Conservation (phyloP, 2,888 invertebrate species). For the Rhogogaster chlorosoma region DNA sequence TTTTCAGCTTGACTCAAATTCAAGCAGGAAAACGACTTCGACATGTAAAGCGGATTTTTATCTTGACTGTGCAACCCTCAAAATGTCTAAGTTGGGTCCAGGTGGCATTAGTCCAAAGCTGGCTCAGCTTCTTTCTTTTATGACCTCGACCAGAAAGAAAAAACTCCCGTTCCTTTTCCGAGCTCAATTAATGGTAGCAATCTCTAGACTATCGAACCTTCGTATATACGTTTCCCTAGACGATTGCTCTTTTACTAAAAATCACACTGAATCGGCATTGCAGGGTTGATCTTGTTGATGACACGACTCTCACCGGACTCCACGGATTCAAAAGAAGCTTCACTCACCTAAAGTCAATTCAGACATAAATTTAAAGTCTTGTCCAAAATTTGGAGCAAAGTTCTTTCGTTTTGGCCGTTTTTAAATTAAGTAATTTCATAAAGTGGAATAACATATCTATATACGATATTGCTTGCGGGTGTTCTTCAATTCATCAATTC, state of each 20-base stretch:
- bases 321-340: background rate
- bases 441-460: constrained; percentile 5
- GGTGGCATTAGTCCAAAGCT: constrained; percentile 42
- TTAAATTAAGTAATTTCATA: background rate
- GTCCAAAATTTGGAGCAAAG: background rate
- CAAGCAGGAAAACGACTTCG: background rate
- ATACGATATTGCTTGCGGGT: background rate
- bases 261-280: constrained; percentile 5
- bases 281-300: background rate
- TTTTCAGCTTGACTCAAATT: background rate
- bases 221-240: constrained; percentile 25
- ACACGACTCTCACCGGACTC: background rate
- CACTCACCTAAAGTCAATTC: background rate
- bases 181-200: constrained; percentile 46
- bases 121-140: constrained; percentile 40
- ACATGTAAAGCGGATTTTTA: constrained; percentile 45
- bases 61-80: constrained; percentile 24
- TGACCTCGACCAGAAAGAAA: constrained; percentile 26
- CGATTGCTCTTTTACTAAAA: constrained; percentile 18
- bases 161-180: constrained; percentile 18
- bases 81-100: constrained; percentile 40
- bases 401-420: background rate
- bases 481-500: background rate
- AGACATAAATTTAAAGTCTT: background rate
- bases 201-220: constrained; percentile 32